phyloP scores from a whole-genome alignment of 2,797 vertebrate genomes.

The Rhinatrema bivittatum region DNA sequence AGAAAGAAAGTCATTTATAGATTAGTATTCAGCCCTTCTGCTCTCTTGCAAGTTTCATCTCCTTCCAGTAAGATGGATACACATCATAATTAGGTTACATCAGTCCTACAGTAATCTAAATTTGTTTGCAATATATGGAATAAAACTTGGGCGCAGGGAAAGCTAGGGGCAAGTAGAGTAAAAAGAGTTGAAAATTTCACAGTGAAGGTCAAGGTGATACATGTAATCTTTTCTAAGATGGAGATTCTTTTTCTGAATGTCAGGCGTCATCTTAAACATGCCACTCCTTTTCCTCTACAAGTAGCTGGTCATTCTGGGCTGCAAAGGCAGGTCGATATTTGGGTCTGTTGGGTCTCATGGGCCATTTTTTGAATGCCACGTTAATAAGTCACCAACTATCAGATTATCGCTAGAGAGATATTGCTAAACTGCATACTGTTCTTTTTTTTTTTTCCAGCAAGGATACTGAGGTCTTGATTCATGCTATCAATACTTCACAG shows the following conservation, averaged over 20 bases:
- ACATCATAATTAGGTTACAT: no score
- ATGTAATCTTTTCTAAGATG: constrained; percentile 23
- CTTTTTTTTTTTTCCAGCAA: constrained; percentile 21
- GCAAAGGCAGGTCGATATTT: constrained; percentile 10
- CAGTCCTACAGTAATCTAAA: no score
- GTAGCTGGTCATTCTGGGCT: background rate
- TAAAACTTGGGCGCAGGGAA: no score
- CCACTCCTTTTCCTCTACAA: constrained; percentile 3
- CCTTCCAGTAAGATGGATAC: no score
- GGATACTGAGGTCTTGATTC: constrained; percentile 25
- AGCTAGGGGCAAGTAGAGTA: no score
- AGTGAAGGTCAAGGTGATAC: constrained; percentile 21
- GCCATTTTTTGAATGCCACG: constrained; percentile 46
- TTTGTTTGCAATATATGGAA: no score
- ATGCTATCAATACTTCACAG: constrained; percentile 35
- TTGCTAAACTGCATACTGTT: no score
- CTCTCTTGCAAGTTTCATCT: no score
- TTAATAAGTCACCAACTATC: constrained; percentile 13
- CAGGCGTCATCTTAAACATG: constrained; percentile 6
- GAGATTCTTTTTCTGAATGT: constrained; percentile 8
- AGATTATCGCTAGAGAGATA: constrained; percentile 10
- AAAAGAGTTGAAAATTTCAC: no score
- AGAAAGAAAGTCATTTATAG: no score
- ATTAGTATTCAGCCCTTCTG: no score
- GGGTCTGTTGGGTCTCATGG: background rate